These are phyloP conservation scores for Dunckerocampus dactyliophorus DNA, from an alignment of 2,113 vertebrate species.

Conservation along the genomic window DNA sequence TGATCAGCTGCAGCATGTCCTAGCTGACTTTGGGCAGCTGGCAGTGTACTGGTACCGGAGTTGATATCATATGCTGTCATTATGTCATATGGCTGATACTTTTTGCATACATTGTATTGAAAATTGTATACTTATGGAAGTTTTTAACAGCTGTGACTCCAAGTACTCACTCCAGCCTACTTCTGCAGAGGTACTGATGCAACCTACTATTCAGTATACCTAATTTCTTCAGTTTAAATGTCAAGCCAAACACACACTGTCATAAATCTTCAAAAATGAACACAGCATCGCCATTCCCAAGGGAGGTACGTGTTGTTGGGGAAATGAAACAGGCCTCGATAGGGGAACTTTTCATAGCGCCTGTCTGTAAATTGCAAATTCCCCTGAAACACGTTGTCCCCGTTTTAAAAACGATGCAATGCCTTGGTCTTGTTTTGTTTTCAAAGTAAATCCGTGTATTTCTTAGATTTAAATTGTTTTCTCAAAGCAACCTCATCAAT, in stretches of 20 bases:
- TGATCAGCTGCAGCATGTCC: too few relatives aligned
- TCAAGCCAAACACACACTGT: conserved; percentile 64
- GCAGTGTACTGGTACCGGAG: too few relatives aligned
- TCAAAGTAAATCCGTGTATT: conserved; percentile 17
- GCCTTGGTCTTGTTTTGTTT: conserved; percentile 32
- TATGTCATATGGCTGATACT: too few relatives aligned
- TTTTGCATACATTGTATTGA: too few relatives aligned
- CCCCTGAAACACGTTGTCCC: conserved; percentile 64
- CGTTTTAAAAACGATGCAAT: conserved; percentile 52
- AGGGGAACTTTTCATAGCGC: conserved; percentile 33
- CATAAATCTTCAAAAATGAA: conserved; percentile 65
- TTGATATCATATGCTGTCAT: too few relatives aligned
- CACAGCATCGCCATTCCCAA: conserved; percentile 41
- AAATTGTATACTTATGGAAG: too few relatives aligned
- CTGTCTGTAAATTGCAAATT: conserved; percentile 61
- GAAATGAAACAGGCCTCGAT: conserved; percentile 36
- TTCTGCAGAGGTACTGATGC: conserved; percentile 27
- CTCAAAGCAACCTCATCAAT: too few relatives aligned
- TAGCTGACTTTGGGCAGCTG: too few relatives aligned
- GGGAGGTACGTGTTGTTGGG: conserved; percentile 20
- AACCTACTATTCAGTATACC: conserved; percentile 36
- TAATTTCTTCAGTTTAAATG: conserved; percentile 67
- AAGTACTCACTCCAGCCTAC: conserved; percentile 39
- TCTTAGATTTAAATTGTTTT: too few relatives aligned
- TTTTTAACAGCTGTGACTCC: too few relatives aligned